phyloP scores from a whole-genome alignment of 2,797 vertebrate species.

The Gadopsis bispinosus region DNA sequence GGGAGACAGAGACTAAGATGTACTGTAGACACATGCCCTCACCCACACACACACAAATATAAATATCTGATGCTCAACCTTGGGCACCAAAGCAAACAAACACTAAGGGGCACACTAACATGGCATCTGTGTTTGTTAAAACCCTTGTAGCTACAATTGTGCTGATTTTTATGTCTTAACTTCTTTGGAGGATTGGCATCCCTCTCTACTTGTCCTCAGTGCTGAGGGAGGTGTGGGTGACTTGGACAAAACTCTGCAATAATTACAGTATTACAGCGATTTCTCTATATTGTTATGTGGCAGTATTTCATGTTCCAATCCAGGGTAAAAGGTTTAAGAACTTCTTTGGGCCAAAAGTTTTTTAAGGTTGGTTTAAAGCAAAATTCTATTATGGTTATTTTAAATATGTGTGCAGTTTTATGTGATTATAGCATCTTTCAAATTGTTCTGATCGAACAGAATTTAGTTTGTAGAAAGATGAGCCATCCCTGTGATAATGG shows the following conservation, averaged over 20 bases:
- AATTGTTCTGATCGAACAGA: background rate
- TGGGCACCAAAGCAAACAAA: constrained; percentile 44
- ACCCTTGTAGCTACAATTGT: constrained; percentile 28
- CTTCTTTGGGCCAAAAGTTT: constrained; percentile 2
- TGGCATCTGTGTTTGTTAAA: constrained; percentile 47
- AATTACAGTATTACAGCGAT: constrained; percentile 30
- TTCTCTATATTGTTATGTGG: constrained; percentile 27
- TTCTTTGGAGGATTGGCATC: constrained; percentile 38
- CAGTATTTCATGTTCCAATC: constrained; percentile 7
- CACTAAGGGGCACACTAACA: constrained; percentile 28
- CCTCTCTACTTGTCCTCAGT: constrained; percentile 22
- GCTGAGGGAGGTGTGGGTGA: constrained; percentile 35
- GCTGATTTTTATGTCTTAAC: constrained; percentile 33
- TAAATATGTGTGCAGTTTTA: background rate
- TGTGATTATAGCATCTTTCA: background rate
- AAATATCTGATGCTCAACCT: constrained; percentile 34
- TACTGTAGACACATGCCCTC: constrained; percentile 10
- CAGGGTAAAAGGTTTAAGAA: constrained; percentile 16
- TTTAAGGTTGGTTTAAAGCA: background rate
- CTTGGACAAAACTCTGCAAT: constrained; percentile 31
- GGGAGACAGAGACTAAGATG: constrained; percentile 41
- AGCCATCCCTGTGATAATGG: background rate
- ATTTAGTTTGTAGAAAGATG: background rate
- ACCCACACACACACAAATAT: background rate
- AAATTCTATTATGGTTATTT: background rate